Percentiles rank a stretch among this genome's conserved stretches.
Conservation (phyloP, 2,797 vertebrate genomes). For the Enteromius anoplus region DNA sequence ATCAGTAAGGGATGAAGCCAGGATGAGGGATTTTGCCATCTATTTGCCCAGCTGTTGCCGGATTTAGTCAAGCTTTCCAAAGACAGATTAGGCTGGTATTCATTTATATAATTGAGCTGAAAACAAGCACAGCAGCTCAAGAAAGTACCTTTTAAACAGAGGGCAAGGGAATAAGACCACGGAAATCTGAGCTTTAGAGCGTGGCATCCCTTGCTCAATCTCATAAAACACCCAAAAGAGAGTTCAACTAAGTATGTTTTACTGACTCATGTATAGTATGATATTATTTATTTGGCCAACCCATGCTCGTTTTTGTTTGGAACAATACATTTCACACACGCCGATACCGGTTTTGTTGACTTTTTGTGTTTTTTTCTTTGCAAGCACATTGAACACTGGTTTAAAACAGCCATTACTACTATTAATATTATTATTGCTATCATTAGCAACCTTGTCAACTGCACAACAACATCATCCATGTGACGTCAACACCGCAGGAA, state of each 20-base stretch:
- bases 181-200: not conserved
- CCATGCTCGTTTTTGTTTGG: not conserved
- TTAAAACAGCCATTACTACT: not conserved
- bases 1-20: not conserved
- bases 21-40: conserved; percentile 8
- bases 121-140: conserved; percentile 4
- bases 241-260: not conserved
- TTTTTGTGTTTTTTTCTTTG: not conserved
- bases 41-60: conserved; percentile 30
- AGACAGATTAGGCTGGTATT: conserved; percentile 1
- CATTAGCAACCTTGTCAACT: not conserved
- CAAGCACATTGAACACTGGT: not conserved
- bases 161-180: not conserved
- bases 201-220: not conserved
- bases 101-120: conserved; percentile 31
- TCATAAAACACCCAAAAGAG: not conserved
- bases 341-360: not conserved
- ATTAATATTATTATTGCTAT: not conserved
- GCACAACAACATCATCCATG: not conserved
- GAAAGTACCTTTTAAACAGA: conserved; percentile 16
- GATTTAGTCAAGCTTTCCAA: conserved; percentile 19
- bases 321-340: not conserved
- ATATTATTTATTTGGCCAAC: not conserved
- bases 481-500: not conserved
- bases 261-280: not conserved